Evolutionary conservation across 2,888 invertebrate species (phyloP), one percentile per base, ranked within the genome.

Genomic region (Dexiosoma caninum): DNA sequence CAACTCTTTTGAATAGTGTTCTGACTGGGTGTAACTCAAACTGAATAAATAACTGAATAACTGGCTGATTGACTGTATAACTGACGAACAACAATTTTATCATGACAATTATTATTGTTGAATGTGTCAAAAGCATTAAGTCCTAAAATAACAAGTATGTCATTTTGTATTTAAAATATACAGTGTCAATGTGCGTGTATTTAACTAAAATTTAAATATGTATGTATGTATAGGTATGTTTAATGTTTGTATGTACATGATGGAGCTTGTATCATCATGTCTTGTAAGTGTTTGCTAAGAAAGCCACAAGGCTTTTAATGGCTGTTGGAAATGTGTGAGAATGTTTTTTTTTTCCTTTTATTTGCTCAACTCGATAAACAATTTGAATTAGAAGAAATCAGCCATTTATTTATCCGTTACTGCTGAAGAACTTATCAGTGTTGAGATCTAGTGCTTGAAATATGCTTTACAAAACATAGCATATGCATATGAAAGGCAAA

Each of bases 21-120:
- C 37, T 32, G 55, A n/a, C 19, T 57, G 27, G 12, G 7, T 49
- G 46, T 10, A 42, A 55, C 19, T 19, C 16, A 19, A 55, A 57
- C 35, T n/a, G 37, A 37, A 59, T 40, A 55, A n/a, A 21, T 23
- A 60, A 53, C 27, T 46, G 66, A 21, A 49, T 59, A 46, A 35
- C 19, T 44, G 14, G 49, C 32, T 51, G 60, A 51, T 59, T 64
- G 32, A 57, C 57, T 75, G 71, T n/a, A n/a, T n/a, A n/a, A 51
- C 51, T 27, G 27, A 51, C 42, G 55, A 60, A 37, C 16, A 72
- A 57, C 71, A 81, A 67, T 57, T 72, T 60, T 72, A 75, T 70
- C 79, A 75, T 81, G 76, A 72, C 72, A 76, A 81, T 76, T 76
- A 72, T 72, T 76, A 81, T 77, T 77, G 76, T 76, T 81, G 60